Percentiles rank a stretch among this genome's conserved stretches.
phyloP scores from a whole-genome alignment of 2,113 vertebrate genomes.

The Telmatochromis sp. region DNA sequence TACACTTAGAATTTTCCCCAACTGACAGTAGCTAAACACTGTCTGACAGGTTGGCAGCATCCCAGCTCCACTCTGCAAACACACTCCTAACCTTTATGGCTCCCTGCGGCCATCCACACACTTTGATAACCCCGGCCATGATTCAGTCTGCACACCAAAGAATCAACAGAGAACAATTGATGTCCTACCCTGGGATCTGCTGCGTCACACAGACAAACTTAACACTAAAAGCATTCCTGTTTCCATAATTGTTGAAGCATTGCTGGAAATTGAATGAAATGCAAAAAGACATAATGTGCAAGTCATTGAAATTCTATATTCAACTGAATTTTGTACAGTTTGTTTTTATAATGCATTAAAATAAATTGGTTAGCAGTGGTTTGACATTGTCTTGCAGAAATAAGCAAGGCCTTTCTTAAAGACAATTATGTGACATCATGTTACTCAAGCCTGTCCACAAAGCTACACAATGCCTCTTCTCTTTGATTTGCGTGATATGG shows the following conservation, averaged over 20 bases:
- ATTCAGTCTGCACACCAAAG: neutral
- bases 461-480: neutral
- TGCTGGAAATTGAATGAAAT: neutral
- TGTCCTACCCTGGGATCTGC: neutral
- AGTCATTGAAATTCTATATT: neutral
- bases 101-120: neutral
- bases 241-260: neutral
- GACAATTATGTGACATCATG: neutral
- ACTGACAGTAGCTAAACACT: slow-evolving; percentile 23
- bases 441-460: neutral
- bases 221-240: neutral
- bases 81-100: slow-evolving; percentile 20
- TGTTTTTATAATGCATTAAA: neutral
- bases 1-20: slow-evolving; percentile 22
- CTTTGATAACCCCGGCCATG: neutral
- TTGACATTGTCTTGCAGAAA: neutral
- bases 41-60: slow-evolving; percentile 26
- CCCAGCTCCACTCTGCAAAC: slow-evolving; percentile 16
- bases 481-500: neutral
- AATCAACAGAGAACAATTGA: neutral
- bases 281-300: neutral
- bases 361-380: neutral
- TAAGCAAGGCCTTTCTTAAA: neutral
- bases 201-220: neutral
- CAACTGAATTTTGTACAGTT: neutral